Conservation (phyloP, 2,113 vertebrate genomes). For the Macaca fascicularis region T2T-MFA8v1.1 NC_088389.1:97832501-97833000, state of each 20-base stretch:
- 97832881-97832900: background rate
- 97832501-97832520: too few relatives aligned
- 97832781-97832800: background rate
- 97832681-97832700: background rate
- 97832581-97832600: too few relatives aligned
- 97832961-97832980: background rate
- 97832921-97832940: background rate
- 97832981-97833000: background rate
- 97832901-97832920: background rate
- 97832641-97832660: too few relatives aligned
- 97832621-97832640: too few relatives aligned
- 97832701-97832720: background rate
- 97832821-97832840: background rate
- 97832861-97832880: background rate
- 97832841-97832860: background rate
- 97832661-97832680: background rate
- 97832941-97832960: background rate
- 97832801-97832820: background rate
- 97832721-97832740: background rate
- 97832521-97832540: too few relatives aligned
- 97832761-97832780: background rate
- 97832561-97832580: too few relatives aligned
- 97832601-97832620: too few relatives aligned
- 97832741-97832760: background rate
- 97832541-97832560: too few relatives aligned